Base-by-base conservation (phyloP, 2,797 vertebrate species). In the Benthosema pterotum region DNA sequence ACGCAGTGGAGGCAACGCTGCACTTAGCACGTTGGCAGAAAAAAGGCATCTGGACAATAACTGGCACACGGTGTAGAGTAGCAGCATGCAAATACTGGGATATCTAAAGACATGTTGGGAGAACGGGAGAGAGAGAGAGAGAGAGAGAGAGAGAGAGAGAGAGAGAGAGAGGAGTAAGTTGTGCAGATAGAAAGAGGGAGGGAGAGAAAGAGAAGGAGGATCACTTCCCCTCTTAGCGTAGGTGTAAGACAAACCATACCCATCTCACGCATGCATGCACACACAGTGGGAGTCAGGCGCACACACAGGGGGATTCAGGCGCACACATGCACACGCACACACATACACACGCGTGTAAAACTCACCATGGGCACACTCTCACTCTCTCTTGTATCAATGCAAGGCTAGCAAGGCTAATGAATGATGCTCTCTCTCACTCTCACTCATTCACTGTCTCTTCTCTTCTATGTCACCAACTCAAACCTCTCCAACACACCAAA, bases 391-490 rank as follows among this genome's bases (percentile, higher is more conserved):
- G 52, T 42, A 43, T 12, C 49, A 63, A 47, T 73, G 53, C 3
- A 11, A 25, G 22, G 22, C 22, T 3, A 25, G 3, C 5, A n/a
- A 12, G 52, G 47, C 53, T 60, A 57, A 64, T 53, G 67, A 77
- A 45, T 72, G 32, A 80, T 75, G 68, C 22, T 60, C 18, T n/a
- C 60, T 62, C 17, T 22, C 75, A 78, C 57, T 59, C 45, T 46
- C 13, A 4, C 45, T 46, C 42, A 32, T 16, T 42, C 9, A 57
- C 15, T 49, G 14, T 42, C 32, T 73, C 64, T 68, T 46, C 47
- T 78, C 75, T 74, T 74, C 25, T 11, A 71, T 70, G 72, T 63
- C 64, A 57, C 60, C 14, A 3, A 67, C 32, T 12, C 28, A 52
- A 57, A 74, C 52, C 57, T 67, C 72, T n/a, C 11, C 2, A 13